Conservation (phyloP, 2,888 invertebrate species). For the Stenchaetothrips biformis region DNA sequence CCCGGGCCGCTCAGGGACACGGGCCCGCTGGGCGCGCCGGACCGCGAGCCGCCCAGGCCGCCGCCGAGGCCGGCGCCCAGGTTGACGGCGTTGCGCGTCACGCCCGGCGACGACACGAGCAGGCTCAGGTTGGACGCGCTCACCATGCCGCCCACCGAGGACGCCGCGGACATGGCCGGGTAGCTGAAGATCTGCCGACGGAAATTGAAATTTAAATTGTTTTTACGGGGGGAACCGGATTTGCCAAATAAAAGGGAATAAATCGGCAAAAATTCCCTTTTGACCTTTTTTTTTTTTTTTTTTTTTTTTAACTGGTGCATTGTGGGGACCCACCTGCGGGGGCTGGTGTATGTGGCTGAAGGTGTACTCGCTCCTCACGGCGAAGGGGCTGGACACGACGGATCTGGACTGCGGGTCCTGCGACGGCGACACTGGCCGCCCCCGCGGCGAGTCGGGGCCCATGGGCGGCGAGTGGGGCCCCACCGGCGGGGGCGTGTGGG, state of each 20-base stretch:
- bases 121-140: constrained; percentile 83
- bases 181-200: constrained; percentile 85
- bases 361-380: constrained; percentile 63
- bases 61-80: constrained; percentile 64
- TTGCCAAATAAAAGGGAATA: constrained; percentile 30
- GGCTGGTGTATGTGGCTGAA: constrained; percentile 94
- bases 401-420: constrained; percentile 38
- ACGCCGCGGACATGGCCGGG: constrained; percentile 69
- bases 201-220: too few relatives aligned
- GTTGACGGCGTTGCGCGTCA: constrained; percentile 40
- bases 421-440: constrained; percentile 35
- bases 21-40: constrained; percentile 55
- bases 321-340: constrained; percentile 71
- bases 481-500: constrained; percentile 34
- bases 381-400: constrained; percentile 44
- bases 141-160: constrained; percentile 75
- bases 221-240: background rate
- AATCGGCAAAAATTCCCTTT: constrained; percentile 26
- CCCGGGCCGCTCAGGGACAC: constrained; percentile 48
- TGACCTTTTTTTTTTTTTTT: too few relatives aligned
- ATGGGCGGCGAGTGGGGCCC: constrained; percentile 35
- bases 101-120: constrained; percentile 62
- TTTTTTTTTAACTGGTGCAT: too few relatives aligned
- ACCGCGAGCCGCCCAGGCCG: constrained; percentile 49
- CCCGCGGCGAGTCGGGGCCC: constrained; percentile 35